Percentiles rank a stretch among this genome's conserved stretches.
phyloP scores from a whole-genome alignment of 2,888 invertebrate genomes.

The Macroteleia sp. region DNA sequence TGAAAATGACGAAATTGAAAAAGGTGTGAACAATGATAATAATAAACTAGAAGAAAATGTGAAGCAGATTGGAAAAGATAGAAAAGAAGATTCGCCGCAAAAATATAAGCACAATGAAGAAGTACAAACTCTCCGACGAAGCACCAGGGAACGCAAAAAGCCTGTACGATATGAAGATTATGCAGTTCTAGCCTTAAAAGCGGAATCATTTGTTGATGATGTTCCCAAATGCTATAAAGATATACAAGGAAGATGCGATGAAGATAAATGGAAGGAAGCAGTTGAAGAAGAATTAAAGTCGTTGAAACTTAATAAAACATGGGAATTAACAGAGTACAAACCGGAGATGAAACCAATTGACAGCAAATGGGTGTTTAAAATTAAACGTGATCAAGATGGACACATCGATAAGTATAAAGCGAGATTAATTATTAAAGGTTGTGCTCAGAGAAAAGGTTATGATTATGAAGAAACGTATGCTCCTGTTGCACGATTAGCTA shows the following conservation, averaged over 20 bases:
- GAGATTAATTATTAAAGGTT: conserved; percentile 69
- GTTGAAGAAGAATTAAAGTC: conserved; percentile 60
- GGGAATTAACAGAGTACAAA: conserved; percentile 6
- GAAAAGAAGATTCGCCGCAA: background rate
- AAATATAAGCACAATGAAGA: background rate
- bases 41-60: background rate
- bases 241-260: conserved; percentile 17
- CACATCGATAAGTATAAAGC: conserved; percentile 65
- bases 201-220: conserved; percentile 51
- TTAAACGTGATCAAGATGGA: conserved; percentile 39
- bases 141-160: conserved; percentile 15
- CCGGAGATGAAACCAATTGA: conserved; percentile 4
- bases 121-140: conserved; percentile 12
- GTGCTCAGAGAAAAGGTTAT: conserved; percentile 53
- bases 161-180: conserved; percentile 27
- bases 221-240: conserved; percentile 37
- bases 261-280: conserved; percentile 54
- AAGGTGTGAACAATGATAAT: background rate
- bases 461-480: conserved; percentile 71
- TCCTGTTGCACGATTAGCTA: conserved; percentile 66
- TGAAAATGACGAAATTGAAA: background rate
- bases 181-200: conserved; percentile 29
- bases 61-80: background rate
- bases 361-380: conserved; percentile 62
- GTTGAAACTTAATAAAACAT: conserved; percentile 31